Conservation (phyloP, 1,140 invertebrate species). For the Leptoteleia sp. region DNA sequence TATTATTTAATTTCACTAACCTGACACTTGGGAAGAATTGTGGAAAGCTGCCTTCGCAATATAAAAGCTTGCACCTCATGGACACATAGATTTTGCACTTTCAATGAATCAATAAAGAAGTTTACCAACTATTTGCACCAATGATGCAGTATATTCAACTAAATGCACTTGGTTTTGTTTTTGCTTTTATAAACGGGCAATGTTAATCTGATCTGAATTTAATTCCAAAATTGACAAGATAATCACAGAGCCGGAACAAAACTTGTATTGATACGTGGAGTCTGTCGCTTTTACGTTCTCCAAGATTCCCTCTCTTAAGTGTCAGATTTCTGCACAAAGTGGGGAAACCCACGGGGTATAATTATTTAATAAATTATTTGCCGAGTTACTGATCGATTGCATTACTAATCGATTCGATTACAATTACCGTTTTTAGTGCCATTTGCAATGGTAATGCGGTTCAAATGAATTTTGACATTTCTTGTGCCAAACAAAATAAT, state of each 20-base stretch:
- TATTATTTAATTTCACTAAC: no score
- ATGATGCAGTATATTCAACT: no score
- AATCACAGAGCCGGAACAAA: conserved; percentile 44
- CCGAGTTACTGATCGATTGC: not conserved
- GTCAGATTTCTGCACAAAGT: conserved; percentile 33
- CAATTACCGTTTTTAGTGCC: not conserved
- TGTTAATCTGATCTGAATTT: no score
- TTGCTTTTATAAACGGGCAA: no score
- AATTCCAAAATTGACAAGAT: no score
- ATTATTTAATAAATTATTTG: conserved; percentile 33
- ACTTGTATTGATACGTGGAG: conserved; percentile 47
- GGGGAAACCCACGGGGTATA: conserved; percentile 18
- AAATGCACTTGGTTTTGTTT: no score
- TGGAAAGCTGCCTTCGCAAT: conserved; percentile 79
- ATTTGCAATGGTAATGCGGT: conserved; percentile 16
- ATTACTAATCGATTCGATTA: conserved; percentile 1
- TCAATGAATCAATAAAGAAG: not conserved
- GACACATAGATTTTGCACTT: conserved; percentile 75
- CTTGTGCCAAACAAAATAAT: conserved; percentile 1
- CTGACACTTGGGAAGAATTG: conserved; percentile 78
- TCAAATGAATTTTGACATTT: not conserved
- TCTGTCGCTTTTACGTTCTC: conserved; percentile 55
- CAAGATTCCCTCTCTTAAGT: conserved; percentile 54
- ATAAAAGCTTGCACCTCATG: conserved; percentile 79
- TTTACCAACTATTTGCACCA: no score